Evolutionary conservation across 2,113 vertebrate species (phyloP).

Genomic region (Heloderma charlesbogerti): DNA sequence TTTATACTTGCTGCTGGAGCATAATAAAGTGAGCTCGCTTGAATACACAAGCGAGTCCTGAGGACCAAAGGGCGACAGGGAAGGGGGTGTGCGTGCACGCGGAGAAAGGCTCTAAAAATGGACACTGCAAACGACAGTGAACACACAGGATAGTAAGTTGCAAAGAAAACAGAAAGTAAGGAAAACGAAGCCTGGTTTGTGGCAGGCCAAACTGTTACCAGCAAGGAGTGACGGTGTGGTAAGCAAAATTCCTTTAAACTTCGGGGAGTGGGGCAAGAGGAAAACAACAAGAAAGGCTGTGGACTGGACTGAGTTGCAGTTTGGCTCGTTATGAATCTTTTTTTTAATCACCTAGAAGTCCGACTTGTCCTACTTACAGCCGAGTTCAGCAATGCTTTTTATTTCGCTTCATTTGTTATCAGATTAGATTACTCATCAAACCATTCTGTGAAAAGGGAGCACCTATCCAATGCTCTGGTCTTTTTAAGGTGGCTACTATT

Average conservation of each 20-base stretch:
- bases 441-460: neutral
- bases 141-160: neutral
- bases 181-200: conserved; percentile 13
- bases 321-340: too few relatives aligned
- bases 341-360: neutral
- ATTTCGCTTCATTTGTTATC: conserved; percentile 39
- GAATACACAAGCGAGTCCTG: conserved; percentile 50
- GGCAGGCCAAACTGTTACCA: conserved; percentile 36
- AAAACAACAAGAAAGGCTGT: conserved; percentile 16
- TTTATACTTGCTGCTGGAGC: conserved; percentile 75
- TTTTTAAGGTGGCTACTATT: neutral
- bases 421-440: neutral
- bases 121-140: conserved; percentile 11
- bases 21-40: conserved; percentile 49
- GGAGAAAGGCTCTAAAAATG: conserved; percentile 62
- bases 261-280: neutral
- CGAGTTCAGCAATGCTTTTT: conserved; percentile 19
- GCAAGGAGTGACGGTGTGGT: conserved; percentile 20
- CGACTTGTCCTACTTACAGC: neutral
- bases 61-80: conserved; percentile 15
- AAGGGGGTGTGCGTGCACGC: neutral
- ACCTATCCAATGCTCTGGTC: neutral
- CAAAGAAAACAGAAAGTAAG: conserved; percentile 26
- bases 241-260: conserved; percentile 36
- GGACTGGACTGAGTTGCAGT: fast-evolving